These are phyloP conservation scores for Prionace glauca DNA, from an alignment of 2,797 vertebrate genomes.

Conservation along the genomic window DNA sequence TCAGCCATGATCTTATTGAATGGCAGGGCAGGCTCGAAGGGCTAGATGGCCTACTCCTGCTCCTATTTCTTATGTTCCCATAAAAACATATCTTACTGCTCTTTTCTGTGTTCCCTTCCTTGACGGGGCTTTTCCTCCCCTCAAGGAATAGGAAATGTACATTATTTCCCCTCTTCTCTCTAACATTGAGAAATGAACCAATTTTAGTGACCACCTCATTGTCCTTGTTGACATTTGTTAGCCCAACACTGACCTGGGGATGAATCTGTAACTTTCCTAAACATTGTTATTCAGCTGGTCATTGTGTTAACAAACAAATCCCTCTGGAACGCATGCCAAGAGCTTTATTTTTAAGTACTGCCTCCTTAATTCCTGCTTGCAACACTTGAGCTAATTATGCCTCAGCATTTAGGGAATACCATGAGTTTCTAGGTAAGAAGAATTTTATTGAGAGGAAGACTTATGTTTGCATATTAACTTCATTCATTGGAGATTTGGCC, in stretches of 20 bases:
- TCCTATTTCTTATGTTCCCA: no score
- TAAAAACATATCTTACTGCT: not conserved
- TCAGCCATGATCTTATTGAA: no score
- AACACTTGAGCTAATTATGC: not conserved
- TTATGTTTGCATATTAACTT: not conserved
- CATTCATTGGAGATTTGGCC: not conserved
- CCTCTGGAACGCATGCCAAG: not conserved
- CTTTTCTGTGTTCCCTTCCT: not conserved
- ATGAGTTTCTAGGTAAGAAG: not conserved
- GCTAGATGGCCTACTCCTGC: no score
- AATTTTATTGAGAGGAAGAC: not conserved
- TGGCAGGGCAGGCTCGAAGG: no score
- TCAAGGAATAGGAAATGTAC: not conserved
- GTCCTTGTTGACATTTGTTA: not conserved
- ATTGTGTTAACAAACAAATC: not conserved
- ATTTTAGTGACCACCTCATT: not conserved
- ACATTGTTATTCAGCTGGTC: not conserved
- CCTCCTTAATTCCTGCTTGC: not conserved
- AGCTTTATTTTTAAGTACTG: not conserved
- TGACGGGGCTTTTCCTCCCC: not conserved
- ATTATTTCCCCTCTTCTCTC: not conserved
- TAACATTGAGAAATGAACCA: not conserved
- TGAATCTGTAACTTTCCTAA: not conserved
- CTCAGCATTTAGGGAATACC: not conserved
- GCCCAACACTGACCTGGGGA: not conserved